Conservation (phyloP, 1,140 invertebrate species). For the Magallana angulata region DNA sequence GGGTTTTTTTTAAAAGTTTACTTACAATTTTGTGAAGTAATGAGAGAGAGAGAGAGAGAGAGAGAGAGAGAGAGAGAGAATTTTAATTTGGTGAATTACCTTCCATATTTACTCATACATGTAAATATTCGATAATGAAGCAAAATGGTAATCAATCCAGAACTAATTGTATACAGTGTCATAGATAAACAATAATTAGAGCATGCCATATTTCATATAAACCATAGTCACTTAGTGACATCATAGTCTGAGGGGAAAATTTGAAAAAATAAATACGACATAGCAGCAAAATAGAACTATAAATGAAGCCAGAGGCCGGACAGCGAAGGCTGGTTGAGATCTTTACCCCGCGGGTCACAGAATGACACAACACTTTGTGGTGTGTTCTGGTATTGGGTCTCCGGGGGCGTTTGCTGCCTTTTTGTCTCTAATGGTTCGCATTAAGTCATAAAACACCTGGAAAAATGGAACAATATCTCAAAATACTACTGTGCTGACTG, state of each 20-base stretch:
- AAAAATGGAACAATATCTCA: constrained; percentile 52
- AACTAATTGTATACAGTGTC: too few species aligned
- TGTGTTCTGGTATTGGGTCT: not conserved
- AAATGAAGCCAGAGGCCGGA: not conserved
- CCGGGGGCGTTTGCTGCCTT: constrained; percentile 8
- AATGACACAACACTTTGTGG: constrained; percentile 7
- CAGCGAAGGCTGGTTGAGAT: too few species aligned
- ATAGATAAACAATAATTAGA: not conserved
- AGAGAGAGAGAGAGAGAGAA: too few species aligned
- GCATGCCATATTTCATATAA: not conserved
- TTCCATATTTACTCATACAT: too few species aligned
- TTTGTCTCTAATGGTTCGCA: constrained; percentile 92
- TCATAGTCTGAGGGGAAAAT: not conserved
- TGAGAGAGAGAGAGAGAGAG: too few species aligned
- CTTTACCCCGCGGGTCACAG: too few species aligned
- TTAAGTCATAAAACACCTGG: constrained; percentile 98
- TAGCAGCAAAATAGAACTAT: constrained; percentile 9
- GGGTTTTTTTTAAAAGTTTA: too few species aligned
- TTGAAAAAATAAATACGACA: not conserved
- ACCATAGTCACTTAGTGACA: not conserved
- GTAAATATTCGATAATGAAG: too few species aligned
- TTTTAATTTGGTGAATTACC: too few species aligned
- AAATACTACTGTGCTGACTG: too few species aligned
- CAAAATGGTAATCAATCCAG: too few species aligned
- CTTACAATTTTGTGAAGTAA: too few species aligned